Percentiles rank a stretch among this genome's conserved stretches.
phyloP scores from a whole-genome alignment of 2,797 vertebrate genomes.

The Sebastes iracundus region DNA sequence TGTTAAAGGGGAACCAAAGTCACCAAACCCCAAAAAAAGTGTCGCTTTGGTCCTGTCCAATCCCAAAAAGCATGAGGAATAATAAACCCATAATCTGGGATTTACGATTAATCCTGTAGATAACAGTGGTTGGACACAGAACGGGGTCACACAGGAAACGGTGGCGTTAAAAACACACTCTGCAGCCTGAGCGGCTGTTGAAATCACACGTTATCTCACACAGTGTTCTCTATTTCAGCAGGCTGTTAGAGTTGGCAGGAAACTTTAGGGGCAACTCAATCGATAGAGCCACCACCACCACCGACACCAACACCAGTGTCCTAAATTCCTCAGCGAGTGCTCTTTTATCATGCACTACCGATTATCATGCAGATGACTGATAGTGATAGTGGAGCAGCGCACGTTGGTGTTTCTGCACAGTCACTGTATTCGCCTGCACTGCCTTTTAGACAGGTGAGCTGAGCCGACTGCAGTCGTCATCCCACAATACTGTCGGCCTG shows the following conservation, averaged over 20 bases:
- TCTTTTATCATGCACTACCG: constrained; percentile 34
- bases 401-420: constrained; percentile 56
- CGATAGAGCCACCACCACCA: constrained; percentile 31
- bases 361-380: constrained; percentile 32
- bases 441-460: constrained; percentile 14
- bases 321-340: constrained; percentile 32
- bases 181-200: constrained; percentile 25
- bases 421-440: constrained; percentile 45
- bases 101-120: constrained; percentile 62
- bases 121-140: constrained; percentile 53
- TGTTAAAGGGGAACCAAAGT: constrained; percentile 1
- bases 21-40: constrained; percentile 13
- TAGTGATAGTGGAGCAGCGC: constrained; percentile 11
- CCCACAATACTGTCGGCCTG: constrained; percentile 28
- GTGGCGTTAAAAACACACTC: constrained; percentile 50
- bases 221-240: constrained; percentile 31
- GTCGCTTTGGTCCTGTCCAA: constrained; percentile 4
- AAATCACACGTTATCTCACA: constrained; percentile 33
- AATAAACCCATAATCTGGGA: constrained; percentile 74
- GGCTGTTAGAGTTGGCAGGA: constrained; percentile 40
- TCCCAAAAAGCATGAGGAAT: constrained; percentile 48
- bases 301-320: constrained; percentile 19
- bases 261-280: constrained; percentile 38
- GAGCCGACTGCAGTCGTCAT: constrained; percentile 34
- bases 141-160: constrained; percentile 55